These are phyloP conservation scores for Micromussa lordhowensis DNA, from an alignment of 92 coral and sea anemone genomes.

Conservation along the genomic window DNA sequence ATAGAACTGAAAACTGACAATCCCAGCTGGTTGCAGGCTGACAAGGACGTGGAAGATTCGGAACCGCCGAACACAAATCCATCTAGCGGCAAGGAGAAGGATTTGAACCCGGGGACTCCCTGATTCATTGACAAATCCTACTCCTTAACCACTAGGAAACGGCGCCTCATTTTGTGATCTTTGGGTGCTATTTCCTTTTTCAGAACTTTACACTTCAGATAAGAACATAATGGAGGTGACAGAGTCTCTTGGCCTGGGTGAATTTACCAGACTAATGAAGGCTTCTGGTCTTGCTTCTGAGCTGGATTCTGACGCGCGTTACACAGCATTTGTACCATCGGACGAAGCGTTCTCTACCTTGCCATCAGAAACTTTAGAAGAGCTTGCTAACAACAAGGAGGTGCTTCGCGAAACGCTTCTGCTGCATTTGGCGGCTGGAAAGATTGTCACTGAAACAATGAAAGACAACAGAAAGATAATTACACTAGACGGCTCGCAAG, in stretches of 20 bases:
- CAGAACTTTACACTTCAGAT: constrained; percentile 74
- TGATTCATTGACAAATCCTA: too few relatives aligned
- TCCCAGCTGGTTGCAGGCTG: too few relatives aligned
- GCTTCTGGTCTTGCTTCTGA: constrained; percentile 64
- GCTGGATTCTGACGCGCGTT: constrained; percentile 47
- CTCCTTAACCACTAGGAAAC: too few relatives aligned
- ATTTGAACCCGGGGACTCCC: too few relatives aligned
- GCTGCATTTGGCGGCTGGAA: constrained; percentile 72
- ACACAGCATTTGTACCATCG: constrained; percentile 80
- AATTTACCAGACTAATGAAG: constrained; percentile 65
- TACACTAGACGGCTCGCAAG: constrained; percentile 62
- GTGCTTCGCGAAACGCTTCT: constrained; percentile 64
- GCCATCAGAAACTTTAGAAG: constrained; percentile 53
- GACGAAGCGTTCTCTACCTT: constrained; percentile 76
- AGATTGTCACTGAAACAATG: constrained; percentile 68
- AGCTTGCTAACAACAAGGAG: constrained; percentile 43
- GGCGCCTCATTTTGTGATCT: background rate
- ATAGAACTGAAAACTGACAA: too few relatives aligned
- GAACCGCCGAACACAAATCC: too few relatives aligned
- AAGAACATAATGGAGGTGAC: constrained; percentile 80
- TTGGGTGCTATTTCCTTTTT: background rate
- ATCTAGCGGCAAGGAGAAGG: too few relatives aligned
- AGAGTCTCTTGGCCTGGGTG: constrained; percentile 63
- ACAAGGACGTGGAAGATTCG: too few relatives aligned
- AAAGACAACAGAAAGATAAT: constrained; percentile 59